Conservation (phyloP, 2,113 vertebrate genomes). For the Tonatia bakeri region DNA sequence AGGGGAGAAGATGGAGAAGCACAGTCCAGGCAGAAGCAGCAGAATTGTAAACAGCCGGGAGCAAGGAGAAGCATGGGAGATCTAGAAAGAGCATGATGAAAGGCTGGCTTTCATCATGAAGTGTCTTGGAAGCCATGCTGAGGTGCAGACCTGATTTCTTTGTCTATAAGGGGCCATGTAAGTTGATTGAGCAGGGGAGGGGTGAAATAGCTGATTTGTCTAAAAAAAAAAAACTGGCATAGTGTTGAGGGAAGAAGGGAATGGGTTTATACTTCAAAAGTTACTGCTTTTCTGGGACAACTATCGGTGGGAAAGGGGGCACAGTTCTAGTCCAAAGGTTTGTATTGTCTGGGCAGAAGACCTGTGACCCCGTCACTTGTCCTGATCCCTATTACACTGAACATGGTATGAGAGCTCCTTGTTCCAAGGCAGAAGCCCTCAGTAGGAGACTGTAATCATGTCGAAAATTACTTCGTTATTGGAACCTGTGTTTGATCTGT, state of each 20-base stretch:
- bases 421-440: conserved; percentile 22
- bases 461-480: conserved; percentile 59
- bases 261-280: not conserved
- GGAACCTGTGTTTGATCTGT: conserved; percentile 57
- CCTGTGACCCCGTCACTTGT: not conserved
- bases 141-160: not conserved
- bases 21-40: not conserved
- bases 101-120: not conserved
- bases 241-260: not conserved
- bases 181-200: not conserved
- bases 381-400: not conserved
- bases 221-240: not conserved
- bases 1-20: not conserved
- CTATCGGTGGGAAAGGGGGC: not conserved
- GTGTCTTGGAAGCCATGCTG: not conserved
- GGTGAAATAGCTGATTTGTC: not conserved
- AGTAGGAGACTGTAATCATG: conserved; percentile 60
- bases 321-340: not conserved
- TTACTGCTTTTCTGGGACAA: not conserved
- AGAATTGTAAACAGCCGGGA: not conserved
- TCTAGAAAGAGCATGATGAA: not conserved
- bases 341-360: not conserved
- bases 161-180: not conserved
- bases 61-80: not conserved
- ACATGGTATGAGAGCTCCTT: not conserved